Percentiles rank a stretch among this genome's conserved stretches.
phyloP scores from a whole-genome alignment of 2,113 vertebrate genomes.

The Xiphophorus hellerii region DNA sequence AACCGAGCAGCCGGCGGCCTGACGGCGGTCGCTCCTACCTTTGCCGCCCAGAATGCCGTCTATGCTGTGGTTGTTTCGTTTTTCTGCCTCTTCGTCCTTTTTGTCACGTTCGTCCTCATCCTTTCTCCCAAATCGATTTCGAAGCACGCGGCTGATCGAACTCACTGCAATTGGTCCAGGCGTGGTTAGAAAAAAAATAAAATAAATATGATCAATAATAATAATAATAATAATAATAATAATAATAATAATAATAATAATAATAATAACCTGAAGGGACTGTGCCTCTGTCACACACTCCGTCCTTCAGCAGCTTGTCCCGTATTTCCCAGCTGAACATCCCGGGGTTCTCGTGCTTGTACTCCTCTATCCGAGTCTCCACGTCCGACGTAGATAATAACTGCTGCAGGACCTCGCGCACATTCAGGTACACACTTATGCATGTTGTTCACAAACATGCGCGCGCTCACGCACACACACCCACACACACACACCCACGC shows the following conservation, averaged over 20 bases:
- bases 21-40: conserved; percentile 79
- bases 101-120: conserved; percentile 93
- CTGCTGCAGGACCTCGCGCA: conserved; percentile 85
- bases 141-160: conserved; percentile 97
- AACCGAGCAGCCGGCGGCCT: neutral
- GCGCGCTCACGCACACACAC: too few species aligned
- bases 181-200: neutral
- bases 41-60: conserved; percentile 80
- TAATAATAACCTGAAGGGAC: conserved; percentile 89
- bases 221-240: conserved; percentile 12
- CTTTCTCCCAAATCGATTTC: conserved; percentile 96
- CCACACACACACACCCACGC: too few species aligned
- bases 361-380: conserved; percentile 97
- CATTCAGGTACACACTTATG: too few species aligned
- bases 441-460: too few species aligned
- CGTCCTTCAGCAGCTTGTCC: conserved; percentile 94
- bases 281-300: conserved; percentile 92
- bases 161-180: conserved; percentile 84
- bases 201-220: neutral
- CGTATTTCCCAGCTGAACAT: conserved; percentile 99
- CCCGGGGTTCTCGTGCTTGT: conserved; percentile 92
- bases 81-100: conserved; percentile 93
- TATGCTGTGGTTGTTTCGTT: conserved; percentile 33
- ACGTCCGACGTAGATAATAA: conserved; percentile 95
- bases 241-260: conserved; percentile 9